Evolutionary conservation across 2,797 vertebrate species (phyloP).

Genomic region (Spinus olivaceus): DNA sequence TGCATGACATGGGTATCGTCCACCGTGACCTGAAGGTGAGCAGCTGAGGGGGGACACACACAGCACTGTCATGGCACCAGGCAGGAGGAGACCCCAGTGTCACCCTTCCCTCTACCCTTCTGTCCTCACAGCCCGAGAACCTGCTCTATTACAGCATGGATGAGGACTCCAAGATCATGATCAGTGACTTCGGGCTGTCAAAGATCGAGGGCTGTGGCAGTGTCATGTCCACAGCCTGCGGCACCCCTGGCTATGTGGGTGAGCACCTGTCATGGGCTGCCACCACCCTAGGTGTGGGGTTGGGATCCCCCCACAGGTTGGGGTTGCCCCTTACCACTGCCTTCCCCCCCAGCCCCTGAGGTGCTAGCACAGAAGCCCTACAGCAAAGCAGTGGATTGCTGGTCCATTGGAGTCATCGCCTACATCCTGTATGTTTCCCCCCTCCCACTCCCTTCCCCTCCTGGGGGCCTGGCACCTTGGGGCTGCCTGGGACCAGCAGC

Average conservation of each 20-base stretch:
- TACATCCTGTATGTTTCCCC: constrained; percentile 88
- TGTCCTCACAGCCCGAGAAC: constrained; percentile 87
- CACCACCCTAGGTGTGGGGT: neutral
- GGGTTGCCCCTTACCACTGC: neutral
- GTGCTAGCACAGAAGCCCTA: constrained; percentile 98
- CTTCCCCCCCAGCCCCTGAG: constrained; percentile 83
- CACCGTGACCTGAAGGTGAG: constrained; percentile 96
- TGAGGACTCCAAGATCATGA: constrained; percentile 98
- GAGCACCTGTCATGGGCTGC: neutral
- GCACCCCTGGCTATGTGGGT: constrained; percentile 97
- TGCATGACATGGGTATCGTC: constrained; percentile 94
- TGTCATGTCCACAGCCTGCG: constrained; percentile 94
- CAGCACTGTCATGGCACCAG: neutral
- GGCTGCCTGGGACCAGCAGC: fast-evolving
- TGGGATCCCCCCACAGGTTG: neutral
- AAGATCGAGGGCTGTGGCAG: constrained; percentile 92
- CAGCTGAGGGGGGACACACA: fast-evolving
- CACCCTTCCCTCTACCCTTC: neutral
- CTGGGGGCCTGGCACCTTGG: fast-evolving
- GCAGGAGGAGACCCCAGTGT: fast-evolving
- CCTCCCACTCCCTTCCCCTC: fast-evolving
- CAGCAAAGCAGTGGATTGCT: constrained; percentile 98
- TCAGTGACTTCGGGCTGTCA: constrained; percentile 95
- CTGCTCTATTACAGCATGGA: constrained; percentile 96
- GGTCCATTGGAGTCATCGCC: constrained; percentile 96